These are phyloP conservation scores for Mimachlamys varia DNA, from an alignment of 2,888 invertebrate species.

Conservation along the genomic window DNA sequence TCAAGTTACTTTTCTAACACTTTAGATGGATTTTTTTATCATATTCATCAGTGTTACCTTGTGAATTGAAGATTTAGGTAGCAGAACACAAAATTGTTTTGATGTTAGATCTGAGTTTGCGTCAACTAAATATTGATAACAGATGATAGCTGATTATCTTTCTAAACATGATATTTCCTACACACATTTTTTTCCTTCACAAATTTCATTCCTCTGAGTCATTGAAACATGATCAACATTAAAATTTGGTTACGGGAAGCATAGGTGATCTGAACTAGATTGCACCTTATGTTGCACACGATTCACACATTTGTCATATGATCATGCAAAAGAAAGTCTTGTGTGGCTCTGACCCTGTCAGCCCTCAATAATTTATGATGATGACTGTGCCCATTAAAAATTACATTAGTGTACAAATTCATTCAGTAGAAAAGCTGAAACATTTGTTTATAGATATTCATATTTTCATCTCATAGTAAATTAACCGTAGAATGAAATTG, in stretches of 20 bases:
- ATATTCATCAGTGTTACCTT: neutral
- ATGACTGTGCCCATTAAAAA: neutral
- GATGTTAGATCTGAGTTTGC: neutral
- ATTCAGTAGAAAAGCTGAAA: neutral
- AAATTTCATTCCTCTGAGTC: neutral
- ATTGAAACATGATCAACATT: neutral
- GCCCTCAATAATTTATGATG: neutral
- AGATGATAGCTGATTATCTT: neutral
- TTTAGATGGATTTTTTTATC: neutral
- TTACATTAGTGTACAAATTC: neutral
- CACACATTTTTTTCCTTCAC: neutral
- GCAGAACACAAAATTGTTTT: neutral
- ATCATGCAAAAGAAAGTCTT: neutral
- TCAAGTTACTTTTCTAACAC: neutral
- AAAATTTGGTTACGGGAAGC: constrained; percentile 10
- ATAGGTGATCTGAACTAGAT: neutral
- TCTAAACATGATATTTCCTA: neutral
- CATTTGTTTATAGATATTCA: neutral
- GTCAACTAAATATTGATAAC: neutral
- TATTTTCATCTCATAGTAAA: neutral
- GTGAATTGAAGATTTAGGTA: neutral
- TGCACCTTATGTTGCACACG: neutral
- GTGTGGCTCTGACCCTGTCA: neutral
- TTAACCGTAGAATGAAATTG: neutral
- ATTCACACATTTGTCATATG: neutral